These are phyloP conservation scores for Dolichallabes microphthalmus DNA, from an alignment of 2,113 vertebrate species.

Conservation along the genomic window DNA sequence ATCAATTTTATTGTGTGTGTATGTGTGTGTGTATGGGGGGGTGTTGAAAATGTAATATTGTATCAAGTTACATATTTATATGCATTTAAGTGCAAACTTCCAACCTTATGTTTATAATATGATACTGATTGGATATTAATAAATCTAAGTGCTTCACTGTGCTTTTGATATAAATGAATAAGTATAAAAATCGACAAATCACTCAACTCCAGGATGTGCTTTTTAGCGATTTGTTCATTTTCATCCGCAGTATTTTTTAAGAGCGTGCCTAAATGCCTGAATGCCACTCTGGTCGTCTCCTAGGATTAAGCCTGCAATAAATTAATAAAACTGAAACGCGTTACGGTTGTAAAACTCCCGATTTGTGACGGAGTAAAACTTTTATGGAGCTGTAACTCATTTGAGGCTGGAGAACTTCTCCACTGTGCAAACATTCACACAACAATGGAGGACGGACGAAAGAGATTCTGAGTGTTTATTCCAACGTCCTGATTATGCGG, in stretches of 20 bases:
- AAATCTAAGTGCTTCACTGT: neutral
- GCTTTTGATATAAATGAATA: neutral
- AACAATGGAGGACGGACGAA: neutral
- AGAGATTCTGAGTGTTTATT: neutral
- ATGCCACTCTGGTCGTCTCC: constrained; percentile 15
- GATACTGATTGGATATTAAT: neutral
- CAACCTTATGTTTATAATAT: neutral
- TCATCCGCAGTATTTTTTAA: constrained; percentile 16
- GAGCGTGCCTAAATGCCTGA: neutral
- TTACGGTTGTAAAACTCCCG: constrained; percentile 26
- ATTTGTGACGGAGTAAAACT: constrained; percentile 36
- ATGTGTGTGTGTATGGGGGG: no score
- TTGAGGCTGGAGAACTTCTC: constrained; percentile 30
- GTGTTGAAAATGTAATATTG: neutral
- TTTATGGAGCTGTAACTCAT: constrained; percentile 29
- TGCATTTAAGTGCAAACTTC: neutral
- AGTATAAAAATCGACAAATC: constrained; percentile 1
- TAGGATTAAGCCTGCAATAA: constrained; percentile 2
- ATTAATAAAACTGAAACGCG: constrained; percentile 32
- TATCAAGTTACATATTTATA: neutral
- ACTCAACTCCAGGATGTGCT: neutral
- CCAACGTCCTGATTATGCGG: neutral
- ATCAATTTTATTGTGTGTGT: neutral
- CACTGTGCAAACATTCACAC: constrained; percentile 8
- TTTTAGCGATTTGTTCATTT: constrained; percentile 18